A percentile compares a stretch with the other conserved stretches of the same genome.
Conservation (phyloP, 2,797 vertebrate species). For the Phrynocephalus guinanensis region DNA sequence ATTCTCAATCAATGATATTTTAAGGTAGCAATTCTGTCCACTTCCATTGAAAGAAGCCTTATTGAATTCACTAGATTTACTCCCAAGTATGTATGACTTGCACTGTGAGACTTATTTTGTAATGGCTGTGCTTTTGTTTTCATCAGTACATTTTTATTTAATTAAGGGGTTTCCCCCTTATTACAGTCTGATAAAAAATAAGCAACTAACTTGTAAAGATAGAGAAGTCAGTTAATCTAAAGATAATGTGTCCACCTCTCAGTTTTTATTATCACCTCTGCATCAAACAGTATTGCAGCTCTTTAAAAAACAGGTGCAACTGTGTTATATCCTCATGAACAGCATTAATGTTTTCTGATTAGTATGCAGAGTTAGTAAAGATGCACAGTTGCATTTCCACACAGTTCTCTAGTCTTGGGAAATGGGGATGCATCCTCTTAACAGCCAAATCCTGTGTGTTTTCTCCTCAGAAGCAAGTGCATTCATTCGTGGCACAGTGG, state of each 20-base stretch:
- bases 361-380: neutral
- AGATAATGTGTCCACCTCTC: neutral
- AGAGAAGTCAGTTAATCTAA: neutral
- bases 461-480: neutral
- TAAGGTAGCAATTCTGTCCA: neutral
- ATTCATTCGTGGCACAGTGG: no score
- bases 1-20: neutral
- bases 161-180: neutral
- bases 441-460: neutral
- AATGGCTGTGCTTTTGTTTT: neutral
- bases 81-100: neutral
- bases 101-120: neutral
- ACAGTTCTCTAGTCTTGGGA: neutral
- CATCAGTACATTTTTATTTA: neutral
- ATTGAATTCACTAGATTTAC: neutral
- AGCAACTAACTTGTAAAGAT: neutral
- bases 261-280: slow-evolving; percentile 3
- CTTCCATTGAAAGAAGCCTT: neutral
- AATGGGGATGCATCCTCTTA: neutral
- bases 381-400: neutral
- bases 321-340: neutral
- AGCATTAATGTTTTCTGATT: neutral
- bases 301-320: neutral
- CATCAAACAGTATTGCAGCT: slow-evolving; percentile 7
- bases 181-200: neutral